Evolutionary conservation across 2,113 vertebrate species (phyloP).

Genomic region (Lethenteron camtschaticum): DNA sequence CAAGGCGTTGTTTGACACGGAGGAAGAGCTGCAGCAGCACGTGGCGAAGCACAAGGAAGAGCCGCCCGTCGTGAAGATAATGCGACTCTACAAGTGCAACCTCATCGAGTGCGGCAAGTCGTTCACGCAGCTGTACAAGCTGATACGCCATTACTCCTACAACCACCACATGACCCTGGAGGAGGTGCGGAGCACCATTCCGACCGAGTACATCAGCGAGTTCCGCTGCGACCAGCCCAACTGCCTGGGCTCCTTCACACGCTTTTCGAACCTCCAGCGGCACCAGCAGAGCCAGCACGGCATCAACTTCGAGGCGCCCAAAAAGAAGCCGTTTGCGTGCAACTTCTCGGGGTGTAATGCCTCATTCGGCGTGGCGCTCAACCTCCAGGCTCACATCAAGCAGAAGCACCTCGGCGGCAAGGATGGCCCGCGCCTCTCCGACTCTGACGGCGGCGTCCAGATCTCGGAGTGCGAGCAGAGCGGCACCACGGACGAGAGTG

Average conservation of each 20-base stretch:
- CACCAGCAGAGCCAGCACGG: not conserved
- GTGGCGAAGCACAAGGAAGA: not conserved
- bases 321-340: not conserved
- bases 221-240: not conserved
- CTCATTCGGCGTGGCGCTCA: too few relatives aligned
- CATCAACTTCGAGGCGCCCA: not conserved
- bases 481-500: too few relatives aligned
- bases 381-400: too few relatives aligned
- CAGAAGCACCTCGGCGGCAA: too few relatives aligned
- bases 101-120: not conserved
- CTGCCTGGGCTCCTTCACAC: not conserved
- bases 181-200: not conserved
- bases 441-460: too few relatives aligned
- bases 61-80: not conserved
- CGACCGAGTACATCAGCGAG: not conserved
- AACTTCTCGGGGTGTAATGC: too few relatives aligned
- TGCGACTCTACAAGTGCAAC: not conserved
- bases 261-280: constrained; percentile 1
- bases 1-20: too few relatives aligned
- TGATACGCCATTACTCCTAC: constrained; percentile 1
- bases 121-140: not conserved
- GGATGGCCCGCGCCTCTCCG: too few relatives aligned
- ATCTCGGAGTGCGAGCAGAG: too few relatives aligned
- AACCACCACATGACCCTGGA: not conserved
- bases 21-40: not conserved